phyloP scores from a whole-genome alignment of 2,113 vertebrate species.

The Dipodomys spectabilis region DNA sequence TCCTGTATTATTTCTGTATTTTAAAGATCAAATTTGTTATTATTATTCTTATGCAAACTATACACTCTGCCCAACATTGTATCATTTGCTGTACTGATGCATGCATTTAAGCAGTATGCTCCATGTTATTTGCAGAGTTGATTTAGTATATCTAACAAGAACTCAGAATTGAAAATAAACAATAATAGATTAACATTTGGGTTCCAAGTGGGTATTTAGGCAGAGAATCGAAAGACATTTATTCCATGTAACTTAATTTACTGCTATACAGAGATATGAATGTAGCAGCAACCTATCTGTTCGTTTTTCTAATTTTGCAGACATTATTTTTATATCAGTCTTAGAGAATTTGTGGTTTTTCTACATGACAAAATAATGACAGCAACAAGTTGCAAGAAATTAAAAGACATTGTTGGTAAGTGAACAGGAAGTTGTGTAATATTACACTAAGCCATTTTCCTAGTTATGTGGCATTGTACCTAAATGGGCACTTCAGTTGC shows the following conservation, averaged over 20 bases:
- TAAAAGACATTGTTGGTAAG: background rate
- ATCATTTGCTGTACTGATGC: background rate
- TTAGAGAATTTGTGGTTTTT: conserved; percentile 49
- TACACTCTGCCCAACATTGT: background rate
- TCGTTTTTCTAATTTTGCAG: conserved; percentile 60
- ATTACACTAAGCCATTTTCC: background rate
- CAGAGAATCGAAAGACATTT: background rate
- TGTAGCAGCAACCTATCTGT: conserved; percentile 39
- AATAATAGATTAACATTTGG: conserved; percentile 6
- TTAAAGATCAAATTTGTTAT: background rate
- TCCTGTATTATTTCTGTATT: background rate
- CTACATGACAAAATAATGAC: conserved; percentile 15
- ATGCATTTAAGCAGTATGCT: background rate
- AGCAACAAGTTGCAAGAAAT: background rate
- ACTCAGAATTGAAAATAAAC: conserved; percentile 8
- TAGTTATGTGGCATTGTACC: background rate
- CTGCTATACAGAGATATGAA: background rate
- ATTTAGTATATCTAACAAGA: background rate
- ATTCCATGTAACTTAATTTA: conserved; percentile 36
- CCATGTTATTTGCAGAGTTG: background rate
- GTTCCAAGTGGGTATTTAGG: background rate
- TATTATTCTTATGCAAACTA: background rate
- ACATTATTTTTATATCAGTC: conserved; percentile 54
- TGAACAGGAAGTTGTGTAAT: background rate
- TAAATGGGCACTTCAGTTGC: background rate